Conservation (phyloP, 1,140 invertebrate genomes). For the Tetramorium simillimum region DNA sequence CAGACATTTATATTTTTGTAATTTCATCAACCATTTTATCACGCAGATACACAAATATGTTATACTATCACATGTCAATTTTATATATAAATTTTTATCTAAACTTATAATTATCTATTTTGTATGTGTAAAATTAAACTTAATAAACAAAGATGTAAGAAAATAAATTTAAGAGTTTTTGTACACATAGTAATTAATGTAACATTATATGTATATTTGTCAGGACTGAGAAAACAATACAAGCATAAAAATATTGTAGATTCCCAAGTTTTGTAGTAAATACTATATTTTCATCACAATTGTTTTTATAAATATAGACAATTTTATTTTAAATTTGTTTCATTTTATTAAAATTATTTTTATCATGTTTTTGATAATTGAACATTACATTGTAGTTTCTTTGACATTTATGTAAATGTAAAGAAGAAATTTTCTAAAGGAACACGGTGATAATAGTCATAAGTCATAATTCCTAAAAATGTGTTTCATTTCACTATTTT, state of each 20-base stretch:
- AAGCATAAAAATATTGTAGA: constrained; percentile 4
- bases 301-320: neutral
- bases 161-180: neutral
- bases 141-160: neutral
- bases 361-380: neutral
- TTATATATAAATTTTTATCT: constrained; percentile 8
- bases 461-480: neutral
- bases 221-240: neutral
- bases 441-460: neutral
- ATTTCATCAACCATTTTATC: neutral
- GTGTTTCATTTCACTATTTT: neutral
- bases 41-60: neutral
- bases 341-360: neutral
- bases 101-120: constrained; percentile 10
- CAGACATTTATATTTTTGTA: constrained; percentile 13
- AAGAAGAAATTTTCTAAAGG: neutral
- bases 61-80: neutral
- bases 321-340: constrained; percentile 7
- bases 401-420: neutral
- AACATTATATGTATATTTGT: neutral
- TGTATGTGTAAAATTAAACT: neutral
- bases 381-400: neutral
- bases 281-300: constrained; percentile 24
- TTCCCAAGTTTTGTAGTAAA: neutral
- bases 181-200: constrained; percentile 4